Conservation (phyloP, 1,140 invertebrate species). For the Acromyrmex charruanus region DNA sequence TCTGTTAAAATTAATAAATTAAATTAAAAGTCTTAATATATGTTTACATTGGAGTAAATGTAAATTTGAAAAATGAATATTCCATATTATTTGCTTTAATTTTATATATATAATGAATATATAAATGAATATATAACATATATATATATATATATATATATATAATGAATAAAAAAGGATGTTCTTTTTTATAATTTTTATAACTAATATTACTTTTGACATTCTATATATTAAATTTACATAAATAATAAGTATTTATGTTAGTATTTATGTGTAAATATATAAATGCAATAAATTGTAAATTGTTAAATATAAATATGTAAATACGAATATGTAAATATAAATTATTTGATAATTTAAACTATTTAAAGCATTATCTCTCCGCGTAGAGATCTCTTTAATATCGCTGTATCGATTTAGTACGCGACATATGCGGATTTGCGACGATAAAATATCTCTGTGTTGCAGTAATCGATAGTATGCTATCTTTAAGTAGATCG, state of each 20-base stretch:
- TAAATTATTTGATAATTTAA: slow-evolving; percentile 16
- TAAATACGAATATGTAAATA: background rate
- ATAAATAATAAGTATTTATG: background rate
- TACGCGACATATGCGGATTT: slow-evolving; percentile 3
- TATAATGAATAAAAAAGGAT: background rate
- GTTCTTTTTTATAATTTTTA: background rate
- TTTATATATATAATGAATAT: too few species aligned
- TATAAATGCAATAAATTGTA: background rate
- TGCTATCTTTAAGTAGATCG: slow-evolving; percentile 67
- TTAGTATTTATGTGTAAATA: background rate
- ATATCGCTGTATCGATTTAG: background rate
- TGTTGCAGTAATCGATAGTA: slow-evolving; percentile 47
- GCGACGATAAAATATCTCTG: slow-evolving; percentile 26
- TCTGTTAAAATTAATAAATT: too few species aligned
- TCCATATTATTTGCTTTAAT: too few species aligned
- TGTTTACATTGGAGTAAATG: too few species aligned
- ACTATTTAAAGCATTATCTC: slow-evolving; percentile 22
- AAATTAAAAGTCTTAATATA: too few species aligned
- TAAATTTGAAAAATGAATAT: too few species aligned
- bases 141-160: too few species aligned
- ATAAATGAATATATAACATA: too few species aligned
- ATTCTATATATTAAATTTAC: background rate
- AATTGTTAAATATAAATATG: background rate
- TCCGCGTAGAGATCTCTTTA: background rate
- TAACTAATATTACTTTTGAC: background rate